Conservation (phyloP, 2,888 invertebrate genomes). For the Julus scandinavius region DNA sequence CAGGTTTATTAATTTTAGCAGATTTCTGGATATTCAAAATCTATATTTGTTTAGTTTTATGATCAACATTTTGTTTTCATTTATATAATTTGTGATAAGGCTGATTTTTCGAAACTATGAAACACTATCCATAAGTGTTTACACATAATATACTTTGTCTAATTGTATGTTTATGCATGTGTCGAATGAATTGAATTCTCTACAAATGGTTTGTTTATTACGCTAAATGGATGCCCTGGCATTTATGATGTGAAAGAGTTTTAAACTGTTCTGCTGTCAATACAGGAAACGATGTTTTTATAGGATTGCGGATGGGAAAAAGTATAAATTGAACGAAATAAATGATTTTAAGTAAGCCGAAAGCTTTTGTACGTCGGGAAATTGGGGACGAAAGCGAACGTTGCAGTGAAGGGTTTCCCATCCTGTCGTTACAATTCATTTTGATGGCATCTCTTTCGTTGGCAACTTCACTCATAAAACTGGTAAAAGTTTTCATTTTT, state of each 20-base stretch:
- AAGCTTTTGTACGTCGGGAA: background rate
- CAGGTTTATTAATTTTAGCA: background rate
- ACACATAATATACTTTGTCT: background rate
- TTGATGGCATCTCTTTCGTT: conserved; percentile 33
- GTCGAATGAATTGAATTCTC: background rate
- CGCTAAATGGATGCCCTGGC: background rate
- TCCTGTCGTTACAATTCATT: conserved; percentile 33
- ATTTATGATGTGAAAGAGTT: conserved; percentile 25
- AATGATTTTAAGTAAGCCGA: conserved; percentile 33
- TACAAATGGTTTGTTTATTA: conserved; percentile 1
- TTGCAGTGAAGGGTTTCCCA: conserved; percentile 18
- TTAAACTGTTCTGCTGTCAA: conserved; percentile 19
- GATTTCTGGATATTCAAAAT: background rate
- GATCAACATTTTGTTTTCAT: no score
- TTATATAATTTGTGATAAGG: no score
- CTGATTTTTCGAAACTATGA: background rate
- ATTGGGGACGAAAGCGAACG: conserved; percentile 10
- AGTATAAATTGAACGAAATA: conserved; percentile 18
- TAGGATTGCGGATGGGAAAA: conserved; percentile 33
- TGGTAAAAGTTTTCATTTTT: conserved; percentile 33
- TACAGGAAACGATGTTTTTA: conserved; percentile 21
- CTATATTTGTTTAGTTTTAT: no score
- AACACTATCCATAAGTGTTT: background rate
- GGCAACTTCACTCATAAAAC: conserved; percentile 33
- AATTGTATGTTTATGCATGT: background rate